Conservation (phyloP, 1,140 invertebrate genomes). For the Lerema accius region DNA sequence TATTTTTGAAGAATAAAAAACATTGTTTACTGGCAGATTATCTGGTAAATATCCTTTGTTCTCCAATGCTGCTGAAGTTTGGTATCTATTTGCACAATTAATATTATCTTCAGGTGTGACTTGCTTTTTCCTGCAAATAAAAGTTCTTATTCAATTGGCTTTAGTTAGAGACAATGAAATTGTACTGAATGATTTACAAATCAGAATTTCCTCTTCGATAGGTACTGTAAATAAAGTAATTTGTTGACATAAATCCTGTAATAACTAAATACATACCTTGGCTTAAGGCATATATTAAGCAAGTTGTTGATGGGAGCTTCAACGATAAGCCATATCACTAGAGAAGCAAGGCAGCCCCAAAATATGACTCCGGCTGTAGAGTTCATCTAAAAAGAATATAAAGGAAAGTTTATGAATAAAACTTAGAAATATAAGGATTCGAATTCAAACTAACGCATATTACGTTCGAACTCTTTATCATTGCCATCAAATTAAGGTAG, state of each 20-base stretch:
- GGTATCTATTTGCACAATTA: neutral
- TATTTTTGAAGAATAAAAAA: conserved; percentile 54
- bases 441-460: no score
- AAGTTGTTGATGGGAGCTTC: conserved; percentile 82
- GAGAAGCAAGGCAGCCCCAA: conserved; percentile 60
- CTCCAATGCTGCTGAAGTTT: neutral
- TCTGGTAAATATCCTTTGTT: conserved; percentile 42
- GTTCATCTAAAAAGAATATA: conserved; percentile 53
- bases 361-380: conserved; percentile 60
- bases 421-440: no score
- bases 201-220: no score
- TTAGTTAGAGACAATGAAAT: no score
- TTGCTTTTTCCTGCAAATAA: conserved; percentile 21
- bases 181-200: no score
- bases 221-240: no score
- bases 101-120: conserved; percentile 7
- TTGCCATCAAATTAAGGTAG: no score
- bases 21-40: conserved; percentile 42
- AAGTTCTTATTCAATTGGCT: no score
- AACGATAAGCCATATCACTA: conserved; percentile 73
- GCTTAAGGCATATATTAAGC: conserved; percentile 45
- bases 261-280: conserved; percentile 45
- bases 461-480: no score
- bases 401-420: no score
- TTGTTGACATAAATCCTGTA: no score